Evolutionary conservation across 2,113 vertebrate species (phyloP), one percentile per base, ranked within the genome.

Genomic region (Marcusenius ussheri): DNA sequence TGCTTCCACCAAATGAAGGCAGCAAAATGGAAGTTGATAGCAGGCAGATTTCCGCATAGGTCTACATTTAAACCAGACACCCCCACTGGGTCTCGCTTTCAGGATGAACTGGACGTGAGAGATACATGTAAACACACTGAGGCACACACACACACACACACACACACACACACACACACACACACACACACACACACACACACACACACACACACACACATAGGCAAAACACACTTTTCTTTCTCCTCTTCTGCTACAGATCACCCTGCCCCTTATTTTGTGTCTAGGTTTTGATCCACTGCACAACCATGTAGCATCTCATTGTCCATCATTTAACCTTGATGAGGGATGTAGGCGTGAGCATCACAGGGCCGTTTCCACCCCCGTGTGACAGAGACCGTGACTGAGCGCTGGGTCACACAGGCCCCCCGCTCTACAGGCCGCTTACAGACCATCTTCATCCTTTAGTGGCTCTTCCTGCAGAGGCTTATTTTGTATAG

Each of bases 201-300:
- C 49, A 5, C 24, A 13, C 91, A 91, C 93, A 58, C 17, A 42
- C 92, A 93, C 95, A 93, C 95, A 95, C 95, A 95, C 83, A 90
- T 35, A 31, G 31, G 8, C 39, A 84, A 45, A 84, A 84, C 24
- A 5, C 21, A 84, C 21, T 5, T 45, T 46, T 47, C 24, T 45
- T 46, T 46, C 19, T 45, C 9, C 42, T 49, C 19, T 49, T 49
- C 45, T 42, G 17, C 80, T 39, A 21, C 42, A 35, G 66, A 13
- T 74, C 27, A 35, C n/a, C 66, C 9, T 35, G 35, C 35, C 35
- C 27, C n/a, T 70, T 11, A 70, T 31, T 13, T 27, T 31, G 62
- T 80, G 17, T 7, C 13, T 19, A 39, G 27, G 35, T 77, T 77
- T 77, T 42, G 13, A 42, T 39, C 74, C 35, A 19, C 35, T 19